These are phyloP conservation scores for Scaptomyza graminum DNA, from an alignment of 1,140 invertebrate species.

Conservation along the genomic window DNA sequence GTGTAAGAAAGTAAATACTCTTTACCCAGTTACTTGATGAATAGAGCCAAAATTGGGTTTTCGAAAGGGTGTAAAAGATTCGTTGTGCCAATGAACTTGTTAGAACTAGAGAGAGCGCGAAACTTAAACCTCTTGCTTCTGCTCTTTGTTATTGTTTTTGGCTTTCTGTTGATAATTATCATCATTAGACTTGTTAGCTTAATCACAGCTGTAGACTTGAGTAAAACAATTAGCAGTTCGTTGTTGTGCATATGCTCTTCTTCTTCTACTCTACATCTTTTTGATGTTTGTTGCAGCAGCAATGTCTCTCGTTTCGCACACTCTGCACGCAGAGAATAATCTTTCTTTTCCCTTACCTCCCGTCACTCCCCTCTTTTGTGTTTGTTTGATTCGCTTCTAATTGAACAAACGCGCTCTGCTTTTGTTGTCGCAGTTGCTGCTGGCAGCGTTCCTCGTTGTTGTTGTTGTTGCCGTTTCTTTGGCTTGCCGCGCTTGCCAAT, in stretches of 20 bases:
- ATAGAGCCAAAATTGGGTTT: background rate
- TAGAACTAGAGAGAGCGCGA: too few relatives aligned
- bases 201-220: slow-evolving; percentile 29
- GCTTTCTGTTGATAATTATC: slow-evolving; percentile 26
- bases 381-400: slow-evolving; percentile 61
- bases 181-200: slow-evolving; percentile 47
- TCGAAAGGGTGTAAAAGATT: background rate
- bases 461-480: slow-evolving; percentile 23
- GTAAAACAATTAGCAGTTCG: slow-evolving; percentile 46
- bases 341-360: background rate
- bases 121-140: too few relatives aligned
- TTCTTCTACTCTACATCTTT: slow-evolving; percentile 6
- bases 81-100: too few relatives aligned
- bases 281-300: slow-evolving; percentile 1
- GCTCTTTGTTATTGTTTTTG: background rate
- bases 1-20: slow-evolving; percentile 11
- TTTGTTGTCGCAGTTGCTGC: slow-evolving; percentile 14
- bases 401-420: slow-evolving; percentile 57
- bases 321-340: slow-evolving; percentile 24
- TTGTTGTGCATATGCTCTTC: slow-evolving; percentile 21
- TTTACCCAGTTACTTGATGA: slow-evolving; percentile 26
- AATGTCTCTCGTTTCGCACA: slow-evolving; percentile 48
- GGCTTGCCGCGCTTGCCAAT: slow-evolving; percentile 42
- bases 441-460: slow-evolving; percentile 11
- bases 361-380: background rate